Evolutionary conservation across 2,888 invertebrate species (phyloP).

Genomic region (Balanococcus diminutus): DNA sequence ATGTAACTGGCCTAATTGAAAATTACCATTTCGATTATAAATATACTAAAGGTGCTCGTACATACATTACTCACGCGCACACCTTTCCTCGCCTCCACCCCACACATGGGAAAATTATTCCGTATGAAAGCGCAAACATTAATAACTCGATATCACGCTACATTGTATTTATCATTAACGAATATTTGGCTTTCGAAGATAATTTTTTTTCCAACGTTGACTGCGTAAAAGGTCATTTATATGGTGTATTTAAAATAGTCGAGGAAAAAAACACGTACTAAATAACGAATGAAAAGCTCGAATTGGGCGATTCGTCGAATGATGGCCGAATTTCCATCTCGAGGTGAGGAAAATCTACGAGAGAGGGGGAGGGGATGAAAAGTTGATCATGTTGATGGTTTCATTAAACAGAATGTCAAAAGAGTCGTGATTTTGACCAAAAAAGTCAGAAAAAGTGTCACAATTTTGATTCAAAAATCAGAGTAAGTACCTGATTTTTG

Average conservation of each 20-base stretch:
- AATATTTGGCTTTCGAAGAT: conserved; percentile 41
- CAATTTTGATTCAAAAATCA: too few relatives aligned
- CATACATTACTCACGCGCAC: not conserved
- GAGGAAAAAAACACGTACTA: not conserved
- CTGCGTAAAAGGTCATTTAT: conserved; percentile 26
- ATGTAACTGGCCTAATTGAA: conserved; percentile 12
- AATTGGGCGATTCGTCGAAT: not conserved
- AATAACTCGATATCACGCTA: conserved; percentile 42
- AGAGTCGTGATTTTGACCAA: not conserved
- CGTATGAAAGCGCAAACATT: conserved; percentile 29
- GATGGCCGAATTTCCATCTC: not conserved
- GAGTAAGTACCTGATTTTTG: too few relatives aligned
- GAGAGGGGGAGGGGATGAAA: not conserved
- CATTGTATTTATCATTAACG: conserved; percentile 43
- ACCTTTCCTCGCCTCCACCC: not conserved
- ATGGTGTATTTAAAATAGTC: not conserved
- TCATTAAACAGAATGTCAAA: not conserved
- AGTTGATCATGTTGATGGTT: not conserved
- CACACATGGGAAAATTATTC: not conserved
- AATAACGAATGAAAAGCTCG: not conserved
- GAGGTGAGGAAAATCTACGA: not conserved
- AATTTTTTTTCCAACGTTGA: conserved; percentile 29
- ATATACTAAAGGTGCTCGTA: not conserved
- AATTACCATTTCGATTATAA: conserved; percentile 26
- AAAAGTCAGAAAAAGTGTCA: not conserved